phyloP scores from a whole-genome alignment of 2,888 invertebrate genomes.

The Morinoia aosen region DNA sequence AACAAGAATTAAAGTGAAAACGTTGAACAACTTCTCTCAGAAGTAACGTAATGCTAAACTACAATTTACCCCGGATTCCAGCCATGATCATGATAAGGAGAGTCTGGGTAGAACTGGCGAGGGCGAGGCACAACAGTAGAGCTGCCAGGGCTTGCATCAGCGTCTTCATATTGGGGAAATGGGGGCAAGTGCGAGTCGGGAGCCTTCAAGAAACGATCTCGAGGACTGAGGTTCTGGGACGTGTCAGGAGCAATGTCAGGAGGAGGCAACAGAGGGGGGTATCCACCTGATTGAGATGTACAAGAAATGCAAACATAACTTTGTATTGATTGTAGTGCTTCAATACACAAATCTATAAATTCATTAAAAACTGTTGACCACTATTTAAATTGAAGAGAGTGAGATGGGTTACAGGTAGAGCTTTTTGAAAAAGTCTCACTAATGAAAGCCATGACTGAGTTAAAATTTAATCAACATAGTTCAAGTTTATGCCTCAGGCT shows the following conservation, averaged over 20 bases:
- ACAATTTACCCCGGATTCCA: not conserved
- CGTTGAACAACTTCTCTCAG: not conserved
- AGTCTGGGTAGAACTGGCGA: not conserved
- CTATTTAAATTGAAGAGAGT: too few relatives aligned
- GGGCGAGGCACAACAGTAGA: not conserved
- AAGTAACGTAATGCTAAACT: not conserved
- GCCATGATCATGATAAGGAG: not conserved
- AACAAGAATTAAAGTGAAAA: not conserved
- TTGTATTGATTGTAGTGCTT: not conserved
- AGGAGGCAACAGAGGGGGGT: not conserved
- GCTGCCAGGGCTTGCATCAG: not conserved
- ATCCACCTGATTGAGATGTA: not conserved
- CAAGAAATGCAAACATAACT: not conserved
- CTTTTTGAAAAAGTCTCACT: too few relatives aligned
- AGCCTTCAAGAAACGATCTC: slow-evolving; percentile 14
- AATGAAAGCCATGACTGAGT: too few relatives aligned
- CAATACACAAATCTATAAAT: not conserved
- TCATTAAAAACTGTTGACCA: not conserved
- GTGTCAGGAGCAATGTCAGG: not conserved
- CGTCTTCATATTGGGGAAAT: not conserved
- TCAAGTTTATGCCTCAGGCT: too few relatives aligned
- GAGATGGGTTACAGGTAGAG: too few relatives aligned
- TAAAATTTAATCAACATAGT: too few relatives aligned
- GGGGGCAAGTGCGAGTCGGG: not conserved
- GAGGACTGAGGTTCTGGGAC: not conserved